Base-by-base conservation (phyloP, 2,113 vertebrate genomes). In the Arenaria interpres region DNA sequence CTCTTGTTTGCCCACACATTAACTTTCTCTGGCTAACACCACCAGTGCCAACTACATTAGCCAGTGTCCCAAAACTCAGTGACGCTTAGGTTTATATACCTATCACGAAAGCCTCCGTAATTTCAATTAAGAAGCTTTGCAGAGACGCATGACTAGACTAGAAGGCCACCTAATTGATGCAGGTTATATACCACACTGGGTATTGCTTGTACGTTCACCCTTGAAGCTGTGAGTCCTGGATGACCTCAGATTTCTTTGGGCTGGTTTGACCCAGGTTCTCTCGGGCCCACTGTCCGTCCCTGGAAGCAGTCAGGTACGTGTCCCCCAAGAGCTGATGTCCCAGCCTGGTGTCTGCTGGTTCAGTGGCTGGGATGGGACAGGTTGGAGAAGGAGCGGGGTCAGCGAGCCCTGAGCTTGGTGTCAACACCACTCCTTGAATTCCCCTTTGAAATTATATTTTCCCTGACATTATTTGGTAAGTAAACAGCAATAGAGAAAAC, bases 271-370 rank as follows among this genome's bases (percentile, higher is more conserved):
- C 21, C 18, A 32, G 32, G 9, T 72, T 82, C 12, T 66, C n/a
- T 80, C 6, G 6, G 48, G 37, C 35, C 4, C 8, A 15, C 14
- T 1, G 1, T 30, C 30, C 0, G 4, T 25, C 62, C 45, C 18
- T 57, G 48, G 57, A n/a, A 77, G 28, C 53, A 28, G 28, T 37
- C 27, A 64, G 46, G 19, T 33, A 12, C 0, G 0, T 33, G 46
- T 3, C 3, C 18, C 32, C 25, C 22, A 24, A 5, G 12, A 76
- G 19, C 39, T 5, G 5, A 25, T 0, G 0, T 76, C 50, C 56
- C 21, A 81, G 50, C 3, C 32, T 0, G 0, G 41, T 5, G 4
- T 45, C 37, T 53, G 63, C 41, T 80, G 54, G 37, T 48, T 69
- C 48, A 32, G 21, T 2, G 6, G 12, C 46, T 56, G 72, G 41